Conservation (phyloP, 2,113 vertebrate genomes). For the Todiramphus saurophagus region DNA sequence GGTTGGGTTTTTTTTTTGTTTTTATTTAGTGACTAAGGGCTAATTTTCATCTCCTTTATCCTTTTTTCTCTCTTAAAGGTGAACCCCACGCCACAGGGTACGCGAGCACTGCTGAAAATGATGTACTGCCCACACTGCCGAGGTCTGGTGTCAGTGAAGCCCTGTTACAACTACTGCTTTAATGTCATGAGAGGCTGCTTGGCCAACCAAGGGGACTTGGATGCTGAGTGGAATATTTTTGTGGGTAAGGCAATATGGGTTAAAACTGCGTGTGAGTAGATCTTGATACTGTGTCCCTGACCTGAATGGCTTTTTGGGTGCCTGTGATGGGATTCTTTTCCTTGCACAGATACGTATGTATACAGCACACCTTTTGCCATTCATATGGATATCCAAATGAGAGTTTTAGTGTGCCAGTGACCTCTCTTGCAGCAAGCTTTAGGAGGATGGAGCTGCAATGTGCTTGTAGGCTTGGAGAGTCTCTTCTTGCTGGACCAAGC, state of each 20-base stretch:
- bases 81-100: slow-evolving; percentile 86
- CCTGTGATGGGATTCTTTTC: not conserved
- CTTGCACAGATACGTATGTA: not conserved
- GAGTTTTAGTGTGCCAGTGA: not conserved
- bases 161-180: slow-evolving; percentile 96
- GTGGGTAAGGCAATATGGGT: slow-evolving; percentile 81
- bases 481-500: not conserved
- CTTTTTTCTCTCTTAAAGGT: slow-evolving; percentile 76
- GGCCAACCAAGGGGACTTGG: slow-evolving; percentile 95
- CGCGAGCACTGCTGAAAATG: slow-evolving; percentile 91
- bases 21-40: not conserved
- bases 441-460: not conserved
- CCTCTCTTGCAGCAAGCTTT: not conserved
- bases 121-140: slow-evolving; percentile 93
- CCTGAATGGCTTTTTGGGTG: not conserved
- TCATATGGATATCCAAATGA: not conserved
- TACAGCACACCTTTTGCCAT: not conserved
- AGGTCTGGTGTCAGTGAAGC: slow-evolving; percentile 90
- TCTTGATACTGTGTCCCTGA: not conserved
- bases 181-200: slow-evolving; percentile 96
- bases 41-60: not conserved
- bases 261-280: not conserved
- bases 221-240: slow-evolving; percentile 95
- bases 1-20: too few species aligned
- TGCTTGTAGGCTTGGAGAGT: not conserved